Conservation (phyloP, 2,113 vertebrate genomes). For the Herpailurus yagouaroundi region DNA sequence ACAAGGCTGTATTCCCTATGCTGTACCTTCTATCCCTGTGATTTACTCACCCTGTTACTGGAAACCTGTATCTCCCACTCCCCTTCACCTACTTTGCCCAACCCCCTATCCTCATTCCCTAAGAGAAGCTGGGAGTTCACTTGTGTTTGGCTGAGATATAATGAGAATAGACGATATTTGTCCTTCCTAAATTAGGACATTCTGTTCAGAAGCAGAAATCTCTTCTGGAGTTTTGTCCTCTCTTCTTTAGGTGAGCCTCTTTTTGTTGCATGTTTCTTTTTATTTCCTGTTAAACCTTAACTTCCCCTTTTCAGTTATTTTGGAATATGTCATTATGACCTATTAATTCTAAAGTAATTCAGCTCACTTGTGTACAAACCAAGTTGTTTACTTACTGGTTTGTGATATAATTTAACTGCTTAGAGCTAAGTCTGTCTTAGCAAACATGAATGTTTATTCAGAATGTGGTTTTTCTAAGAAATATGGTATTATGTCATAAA, state of each 20-base stretch:
- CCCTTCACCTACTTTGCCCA: not conserved
- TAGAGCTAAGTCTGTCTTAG: not conserved
- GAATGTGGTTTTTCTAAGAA: conserved; percentile 16
- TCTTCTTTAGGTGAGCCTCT: not conserved
- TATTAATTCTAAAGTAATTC: not conserved
- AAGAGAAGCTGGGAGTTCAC: not conserved
- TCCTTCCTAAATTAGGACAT: not conserved
- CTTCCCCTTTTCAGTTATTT: conserved; percentile 15
- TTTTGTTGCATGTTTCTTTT: not conserved
- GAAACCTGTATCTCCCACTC: not conserved
- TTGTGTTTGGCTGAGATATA: not conserved
- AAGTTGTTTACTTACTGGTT: not conserved
- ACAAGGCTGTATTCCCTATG: not conserved
- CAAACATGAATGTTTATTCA: not conserved
- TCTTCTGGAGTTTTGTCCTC: not conserved
- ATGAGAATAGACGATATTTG: not conserved
- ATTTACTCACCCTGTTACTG: not conserved
- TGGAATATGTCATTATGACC: not conserved
- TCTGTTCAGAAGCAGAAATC: not conserved
- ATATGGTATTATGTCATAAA: not conserved
- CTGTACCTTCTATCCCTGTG: not conserved
- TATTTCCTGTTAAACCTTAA: not conserved
- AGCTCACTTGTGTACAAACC: not conserved
- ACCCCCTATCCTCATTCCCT: not conserved
- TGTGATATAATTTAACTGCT: not conserved